These are phyloP conservation scores for Rhegmatorhina hoffmannsi DNA, from an alignment of 2,113 vertebrate genomes.

Conservation along the genomic window DNA sequence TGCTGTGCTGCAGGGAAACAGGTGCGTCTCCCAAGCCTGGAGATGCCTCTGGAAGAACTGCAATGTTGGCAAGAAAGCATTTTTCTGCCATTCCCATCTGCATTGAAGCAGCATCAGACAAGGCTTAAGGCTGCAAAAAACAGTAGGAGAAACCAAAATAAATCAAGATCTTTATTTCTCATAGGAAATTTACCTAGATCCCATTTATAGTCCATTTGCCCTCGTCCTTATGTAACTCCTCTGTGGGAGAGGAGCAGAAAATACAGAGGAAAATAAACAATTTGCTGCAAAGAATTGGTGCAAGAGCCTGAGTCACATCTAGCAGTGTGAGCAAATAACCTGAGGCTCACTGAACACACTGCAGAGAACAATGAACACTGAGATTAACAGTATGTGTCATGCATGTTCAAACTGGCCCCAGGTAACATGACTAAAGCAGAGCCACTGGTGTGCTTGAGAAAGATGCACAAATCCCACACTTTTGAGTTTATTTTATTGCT, in stretches of 20 bases:
- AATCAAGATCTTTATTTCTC: constrained; percentile 32
- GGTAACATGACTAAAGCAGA: not conserved
- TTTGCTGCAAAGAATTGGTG: constrained; percentile 1
- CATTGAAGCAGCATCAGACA: not conserved
- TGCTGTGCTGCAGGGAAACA: not conserved
- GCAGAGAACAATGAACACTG: not conserved
- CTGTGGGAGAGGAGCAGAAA: constrained; percentile 8
- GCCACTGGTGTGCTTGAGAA: not conserved
- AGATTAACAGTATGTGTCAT: not conserved
- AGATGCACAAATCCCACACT: constrained; percentile 1
- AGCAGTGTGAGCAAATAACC: not conserved
- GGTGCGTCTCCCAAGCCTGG: not conserved
- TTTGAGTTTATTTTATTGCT: constrained; percentile 40
- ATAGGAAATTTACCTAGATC: constrained; percentile 34
- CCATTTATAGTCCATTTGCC: constrained; percentile 13
- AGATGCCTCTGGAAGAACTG: not conserved
- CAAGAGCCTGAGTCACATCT: constrained; percentile 27
- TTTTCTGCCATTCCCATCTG: not conserved
- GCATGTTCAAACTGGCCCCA: not conserved
- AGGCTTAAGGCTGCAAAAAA: constrained; percentile 6
- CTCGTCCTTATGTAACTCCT: constrained; percentile 24
- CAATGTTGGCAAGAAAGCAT: not conserved
- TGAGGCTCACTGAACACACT: not conserved
- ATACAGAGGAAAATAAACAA: not conserved
- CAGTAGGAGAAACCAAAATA: not conserved